These are phyloP conservation scores for Anagyrus pseudococci DNA, from an alignment of 2,888 invertebrate species.

Conservation along the genomic window DNA sequence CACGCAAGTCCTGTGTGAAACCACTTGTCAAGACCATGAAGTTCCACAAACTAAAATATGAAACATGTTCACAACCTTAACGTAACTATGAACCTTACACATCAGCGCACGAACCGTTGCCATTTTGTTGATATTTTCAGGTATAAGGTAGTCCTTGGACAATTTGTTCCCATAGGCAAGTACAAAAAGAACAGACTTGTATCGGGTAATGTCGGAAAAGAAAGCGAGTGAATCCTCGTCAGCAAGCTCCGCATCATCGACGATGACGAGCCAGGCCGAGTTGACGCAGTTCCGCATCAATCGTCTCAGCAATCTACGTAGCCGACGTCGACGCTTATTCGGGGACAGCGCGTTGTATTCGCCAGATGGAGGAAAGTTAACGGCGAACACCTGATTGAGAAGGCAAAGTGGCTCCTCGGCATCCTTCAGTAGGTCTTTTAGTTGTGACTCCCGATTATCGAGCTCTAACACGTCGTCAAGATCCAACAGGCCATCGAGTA, in stretches of 20 bases:
- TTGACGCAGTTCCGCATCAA: slow-evolving; percentile 49
- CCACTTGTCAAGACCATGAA: slow-evolving; percentile 66
- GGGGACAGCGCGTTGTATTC: not conserved
- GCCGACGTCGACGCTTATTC: slow-evolving; percentile 30
- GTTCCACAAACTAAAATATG: slow-evolving; percentile 48
- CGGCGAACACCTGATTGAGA: slow-evolving; percentile 64
- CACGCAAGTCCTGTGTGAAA: slow-evolving; percentile 70
- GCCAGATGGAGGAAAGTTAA: slow-evolving; percentile 53
- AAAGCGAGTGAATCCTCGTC: slow-evolving; percentile 67
- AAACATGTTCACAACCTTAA: not conserved
- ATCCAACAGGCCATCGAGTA: slow-evolving; percentile 61
- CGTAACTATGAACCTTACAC: not conserved
- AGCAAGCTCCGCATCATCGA: slow-evolving; percentile 69
- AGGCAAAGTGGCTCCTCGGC: slow-evolving; percentile 55
- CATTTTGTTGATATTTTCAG: slow-evolving; percentile 30
- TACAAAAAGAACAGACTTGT: slow-evolving; percentile 62
- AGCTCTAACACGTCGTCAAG: slow-evolving; percentile 50
- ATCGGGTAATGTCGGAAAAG: slow-evolving; percentile 62
- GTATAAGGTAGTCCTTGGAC: slow-evolving; percentile 40
- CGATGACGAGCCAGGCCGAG: slow-evolving; percentile 62
- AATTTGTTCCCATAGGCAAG: slow-evolving; percentile 52
- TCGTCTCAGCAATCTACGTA: slow-evolving; percentile 60
- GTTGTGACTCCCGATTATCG: slow-evolving; percentile 59
- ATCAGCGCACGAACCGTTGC: not conserved
- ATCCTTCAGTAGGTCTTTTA: slow-evolving; percentile 53